Evolutionary conservation across 2,888 invertebrate genomes (phyloP).

Genomic region (Netelia fuscicornis): DNA sequence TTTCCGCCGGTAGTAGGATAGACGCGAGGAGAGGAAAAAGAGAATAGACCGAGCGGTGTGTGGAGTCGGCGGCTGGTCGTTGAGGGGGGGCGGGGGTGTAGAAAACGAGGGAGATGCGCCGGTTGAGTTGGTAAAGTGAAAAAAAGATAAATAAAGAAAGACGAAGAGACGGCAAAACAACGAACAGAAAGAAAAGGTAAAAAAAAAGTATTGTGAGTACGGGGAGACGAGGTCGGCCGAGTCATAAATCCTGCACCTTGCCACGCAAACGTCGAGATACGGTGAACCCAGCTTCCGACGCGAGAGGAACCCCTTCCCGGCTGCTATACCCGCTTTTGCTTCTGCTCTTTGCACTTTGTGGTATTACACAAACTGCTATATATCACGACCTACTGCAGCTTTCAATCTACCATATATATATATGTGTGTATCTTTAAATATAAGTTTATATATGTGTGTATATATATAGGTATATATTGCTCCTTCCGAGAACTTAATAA

Average conservation of each 20-base stretch:
- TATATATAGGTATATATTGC: neutral
- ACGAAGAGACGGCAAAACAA: conserved; percentile 30
- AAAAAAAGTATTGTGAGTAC: conserved; percentile 55
- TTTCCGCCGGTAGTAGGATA: neutral
- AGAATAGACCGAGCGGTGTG: conserved; percentile 35
- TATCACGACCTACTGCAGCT: conserved; percentile 32
- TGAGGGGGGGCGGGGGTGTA: neutral
- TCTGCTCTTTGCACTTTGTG: conserved; percentile 36
- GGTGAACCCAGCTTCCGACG: conserved; percentile 75
- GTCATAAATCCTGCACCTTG: conserved; percentile 82
- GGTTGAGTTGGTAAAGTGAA: conserved; percentile 42
- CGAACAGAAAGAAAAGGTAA: neutral
- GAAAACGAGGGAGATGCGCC: conserved; percentile 40
- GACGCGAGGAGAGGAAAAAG: neutral
- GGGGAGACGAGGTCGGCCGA: conserved; percentile 74
- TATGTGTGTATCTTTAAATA: conserved; percentile 22
- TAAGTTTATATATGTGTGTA: no score
- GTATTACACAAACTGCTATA: conserved; percentile 25
- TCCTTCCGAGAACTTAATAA: conserved; percentile 64
- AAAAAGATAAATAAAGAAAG: conserved; percentile 45
- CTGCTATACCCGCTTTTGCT: conserved; percentile 57
- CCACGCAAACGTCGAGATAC: conserved; percentile 79
- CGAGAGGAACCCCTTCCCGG: conserved; percentile 62
- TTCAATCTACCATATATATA: conserved; percentile 41
- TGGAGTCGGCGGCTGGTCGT: neutral